Percentiles rank a stretch among this genome's conserved stretches.
phyloP scores from a whole-genome alignment of 1,140 invertebrate species.

The Probaryconus sp. region DNA sequence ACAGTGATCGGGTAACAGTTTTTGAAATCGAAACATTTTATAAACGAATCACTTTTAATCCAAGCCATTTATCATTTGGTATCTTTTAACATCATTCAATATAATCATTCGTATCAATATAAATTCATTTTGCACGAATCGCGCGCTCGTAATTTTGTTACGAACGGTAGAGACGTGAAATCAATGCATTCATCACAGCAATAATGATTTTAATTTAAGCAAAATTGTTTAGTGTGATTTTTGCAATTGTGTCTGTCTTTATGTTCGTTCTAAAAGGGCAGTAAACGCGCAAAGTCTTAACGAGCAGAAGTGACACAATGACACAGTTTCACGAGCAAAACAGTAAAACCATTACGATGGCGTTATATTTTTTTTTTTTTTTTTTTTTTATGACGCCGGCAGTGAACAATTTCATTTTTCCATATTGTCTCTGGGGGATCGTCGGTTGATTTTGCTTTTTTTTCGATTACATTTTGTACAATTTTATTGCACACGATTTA shows the following conservation, averaged over 20 bases:
- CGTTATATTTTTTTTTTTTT: too few relatives aligned
- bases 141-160: constrained; percentile 5
- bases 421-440: constrained; percentile 25
- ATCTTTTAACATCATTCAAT: too few relatives aligned
- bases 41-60: too few relatives aligned
- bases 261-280: constrained; percentile 11
- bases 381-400: constrained; percentile 27
- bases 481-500: too few relatives aligned
- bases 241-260: constrained; percentile 10
- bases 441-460: constrained; percentile 11
- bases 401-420: constrained; percentile 37
- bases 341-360: constrained; percentile 20
- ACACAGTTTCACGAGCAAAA: constrained; percentile 12
- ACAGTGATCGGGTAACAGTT: too few relatives aligned
- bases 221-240: constrained; percentile 10
- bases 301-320: constrained; percentile 5
- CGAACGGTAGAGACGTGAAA: constrained; percentile 3
- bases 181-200: constrained; percentile 14
- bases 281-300: constrained; percentile 14
- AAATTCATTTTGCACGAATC: too few relatives aligned
- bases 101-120: too few relatives aligned
- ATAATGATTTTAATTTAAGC: constrained; percentile 5
- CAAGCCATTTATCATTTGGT: too few relatives aligned
- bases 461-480: constrained; percentile 18
- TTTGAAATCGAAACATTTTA: too few relatives aligned